Evolutionary conservation across 2,113 vertebrate genomes (phyloP), one percentile per base, ranked within the genome.

Genomic region (Sinosuthora webbiana): DNA sequence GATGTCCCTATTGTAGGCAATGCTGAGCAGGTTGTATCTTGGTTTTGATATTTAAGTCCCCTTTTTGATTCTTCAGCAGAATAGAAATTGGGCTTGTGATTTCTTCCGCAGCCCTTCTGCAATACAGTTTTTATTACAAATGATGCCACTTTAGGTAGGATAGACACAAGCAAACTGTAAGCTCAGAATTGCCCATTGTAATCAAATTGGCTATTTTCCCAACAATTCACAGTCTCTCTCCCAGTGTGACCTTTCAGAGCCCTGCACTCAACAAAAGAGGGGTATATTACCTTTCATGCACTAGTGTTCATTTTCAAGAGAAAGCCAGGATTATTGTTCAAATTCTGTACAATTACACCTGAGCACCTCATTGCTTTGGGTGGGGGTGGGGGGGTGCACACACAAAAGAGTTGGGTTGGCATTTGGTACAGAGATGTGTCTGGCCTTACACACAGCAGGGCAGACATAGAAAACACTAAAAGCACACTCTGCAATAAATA

Each of bases 131-230:
- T 93, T 94, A 87, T 88, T 90, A 83, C 64, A 95, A 97, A 96
- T 95, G 88, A 95, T 94, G 62, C 90, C 78, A 84, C 91, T 94
- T 95, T 56, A 94, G 78, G 44, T 64, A 86, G 74, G 74, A 95
- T 84, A 90, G 94, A 95, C 79, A 83, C 47, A 92, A 83, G 87
- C 75, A 95, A 93, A 93, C 75, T 49, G n/a, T 92, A 91, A 77
- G 49, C 85, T 94, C 91, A 89, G 84, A 96, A 97, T 92, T 92
- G 81, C 84, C 88, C 83, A 84, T 89, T 92, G 91, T 96, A 97
- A 95, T 96, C 87, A 97, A 95, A 97, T 96, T 93, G 95, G 86
- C 90, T 96, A 95, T 96, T 95, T 96, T 96, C 90, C 90, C 96
- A 95, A 93, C 93, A 96, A 94, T 95, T 85, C 93, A 71, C 69